A percentile compares a stretch with the other conserved stretches of the same genome.
Conservation (phyloP, 2,888 invertebrate genomes). For the Pilophorus perplexus region DNA sequence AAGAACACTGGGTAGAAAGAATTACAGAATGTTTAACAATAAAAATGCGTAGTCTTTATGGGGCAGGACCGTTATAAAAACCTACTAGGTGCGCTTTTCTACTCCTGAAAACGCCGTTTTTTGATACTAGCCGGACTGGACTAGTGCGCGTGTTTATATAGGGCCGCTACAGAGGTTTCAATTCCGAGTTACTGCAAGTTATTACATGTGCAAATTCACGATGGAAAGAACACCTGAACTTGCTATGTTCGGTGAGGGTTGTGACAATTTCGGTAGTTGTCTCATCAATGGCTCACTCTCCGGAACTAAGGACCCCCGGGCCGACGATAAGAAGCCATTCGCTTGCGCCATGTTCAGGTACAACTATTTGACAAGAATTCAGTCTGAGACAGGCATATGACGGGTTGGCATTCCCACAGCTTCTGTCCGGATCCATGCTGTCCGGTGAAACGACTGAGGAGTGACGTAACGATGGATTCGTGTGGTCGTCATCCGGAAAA, state of each 20-base stretch:
- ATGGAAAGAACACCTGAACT: constrained; percentile 57
- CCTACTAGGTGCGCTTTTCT: no score
- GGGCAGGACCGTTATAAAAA: no score
- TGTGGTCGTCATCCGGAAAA: constrained; percentile 51
- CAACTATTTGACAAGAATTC: neutral
- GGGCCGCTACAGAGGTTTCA: constrained; percentile 58
- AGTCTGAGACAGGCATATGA: neutral
- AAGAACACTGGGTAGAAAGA: no score
- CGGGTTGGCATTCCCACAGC: no score
- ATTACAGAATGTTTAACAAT: no score
- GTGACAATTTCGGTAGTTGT: constrained; percentile 64
- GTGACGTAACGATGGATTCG: neutral
- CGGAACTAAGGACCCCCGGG: constrained; percentile 59
- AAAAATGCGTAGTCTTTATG: no score
- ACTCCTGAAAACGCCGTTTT: no score
- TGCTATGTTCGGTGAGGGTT: constrained; percentile 58
- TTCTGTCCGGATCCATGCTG: constrained; percentile 69
- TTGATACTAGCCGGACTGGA: constrained; percentile 56
- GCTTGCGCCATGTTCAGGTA: constrained; percentile 60
- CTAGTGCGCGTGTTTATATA: no score
- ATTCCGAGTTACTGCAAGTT: constrained; percentile 63
- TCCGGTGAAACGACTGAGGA: constrained; percentile 55
- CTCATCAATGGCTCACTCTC: constrained; percentile 54
- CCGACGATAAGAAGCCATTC: constrained; percentile 58
- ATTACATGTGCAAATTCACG: constrained; percentile 68